Conservation (phyloP, 2,113 vertebrate genomes). For the Sigmodon hispidus region DNA sequence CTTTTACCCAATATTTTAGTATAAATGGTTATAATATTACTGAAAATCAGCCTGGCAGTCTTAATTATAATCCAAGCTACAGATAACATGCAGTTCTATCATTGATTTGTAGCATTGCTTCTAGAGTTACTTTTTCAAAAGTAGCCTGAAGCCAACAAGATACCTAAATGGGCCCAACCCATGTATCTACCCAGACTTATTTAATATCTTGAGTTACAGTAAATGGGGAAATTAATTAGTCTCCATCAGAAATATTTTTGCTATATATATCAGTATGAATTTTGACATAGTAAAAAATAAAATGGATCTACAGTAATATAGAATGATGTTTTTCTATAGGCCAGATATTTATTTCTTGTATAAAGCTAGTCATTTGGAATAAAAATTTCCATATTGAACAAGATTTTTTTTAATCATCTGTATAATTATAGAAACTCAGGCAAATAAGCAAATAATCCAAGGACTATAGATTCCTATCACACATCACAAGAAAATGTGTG, state of each 20-base stretch:
- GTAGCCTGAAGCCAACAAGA: not conserved
- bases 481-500: not conserved
- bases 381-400: not conserved
- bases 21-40: not conserved
- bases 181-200: not conserved
- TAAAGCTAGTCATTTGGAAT: not conserved
- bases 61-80: not conserved
- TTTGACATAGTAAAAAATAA: constrained; percentile 17
- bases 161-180: not conserved
- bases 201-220: not conserved
- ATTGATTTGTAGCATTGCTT: not conserved
- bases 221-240: not conserved
- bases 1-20: not conserved
- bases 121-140: not conserved
- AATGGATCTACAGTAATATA: not conserved
- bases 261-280: not conserved
- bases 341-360: not conserved
- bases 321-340: not conserved
- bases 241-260: not conserved
- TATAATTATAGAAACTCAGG: not conserved
- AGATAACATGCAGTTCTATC: not conserved
- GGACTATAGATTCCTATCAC: not conserved
- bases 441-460: not conserved
- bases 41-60: not conserved
- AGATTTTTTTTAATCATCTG: not conserved